A percentile compares a stretch with the other conserved stretches of the same genome.
These are phyloP conservation scores for Temnothorax curvispinosus DNA, from an alignment of 1,140 invertebrate genomes.

Conservation along the genomic window DNA sequence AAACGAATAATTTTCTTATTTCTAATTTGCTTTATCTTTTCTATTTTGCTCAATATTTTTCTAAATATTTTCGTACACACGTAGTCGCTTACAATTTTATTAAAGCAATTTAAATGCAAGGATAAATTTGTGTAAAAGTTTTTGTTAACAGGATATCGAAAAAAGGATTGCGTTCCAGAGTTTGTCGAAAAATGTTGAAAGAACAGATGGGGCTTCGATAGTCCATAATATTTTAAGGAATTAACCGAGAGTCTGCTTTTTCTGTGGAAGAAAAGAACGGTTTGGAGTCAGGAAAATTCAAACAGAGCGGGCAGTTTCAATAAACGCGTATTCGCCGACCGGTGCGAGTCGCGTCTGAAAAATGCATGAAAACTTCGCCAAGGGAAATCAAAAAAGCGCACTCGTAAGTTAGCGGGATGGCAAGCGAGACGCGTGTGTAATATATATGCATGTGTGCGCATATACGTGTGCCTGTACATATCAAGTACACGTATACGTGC, in stretches of 20 bases:
- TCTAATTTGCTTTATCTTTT: background rate
- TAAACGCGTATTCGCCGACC: constrained; percentile 47
- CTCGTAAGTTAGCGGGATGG: constrained; percentile 53
- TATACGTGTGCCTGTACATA: background rate
- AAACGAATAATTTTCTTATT: background rate
- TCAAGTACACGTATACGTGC: background rate
- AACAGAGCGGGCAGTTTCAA: constrained; percentile 52
- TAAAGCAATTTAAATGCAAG: background rate
- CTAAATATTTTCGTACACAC: background rate
- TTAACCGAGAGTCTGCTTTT: constrained; percentile 21
- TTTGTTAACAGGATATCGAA: constrained; percentile 4
- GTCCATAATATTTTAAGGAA: constrained; percentile 3
- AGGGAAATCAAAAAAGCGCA: constrained; percentile 64
- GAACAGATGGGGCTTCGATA: background rate
- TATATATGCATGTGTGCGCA: background rate
- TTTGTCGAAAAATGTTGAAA: constrained; percentile 2
- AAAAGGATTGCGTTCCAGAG: background rate
- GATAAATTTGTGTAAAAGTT: background rate
- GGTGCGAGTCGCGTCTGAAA: constrained; percentile 45
- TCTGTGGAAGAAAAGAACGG: background rate
- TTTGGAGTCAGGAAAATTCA: constrained; percentile 27
- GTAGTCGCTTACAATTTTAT: background rate
- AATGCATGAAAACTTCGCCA: constrained; percentile 62
- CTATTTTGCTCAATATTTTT: background rate
- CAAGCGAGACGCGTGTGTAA: constrained; percentile 25